Percentiles rank a stretch among this genome's conserved stretches.
phyloP scores from a whole-genome alignment of 1,140 invertebrate genomes.

The Ceratina japonica region DNA sequence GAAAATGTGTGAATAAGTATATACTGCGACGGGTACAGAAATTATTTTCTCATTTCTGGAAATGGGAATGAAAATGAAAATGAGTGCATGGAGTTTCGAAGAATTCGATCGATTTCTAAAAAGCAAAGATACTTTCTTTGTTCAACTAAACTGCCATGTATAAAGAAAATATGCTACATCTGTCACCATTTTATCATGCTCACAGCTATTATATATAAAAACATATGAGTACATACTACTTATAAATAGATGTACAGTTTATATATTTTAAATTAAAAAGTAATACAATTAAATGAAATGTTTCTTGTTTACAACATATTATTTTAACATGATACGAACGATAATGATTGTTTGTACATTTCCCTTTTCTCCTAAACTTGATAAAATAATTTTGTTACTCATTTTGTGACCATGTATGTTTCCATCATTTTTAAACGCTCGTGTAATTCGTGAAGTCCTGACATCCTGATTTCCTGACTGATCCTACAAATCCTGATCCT shows the following conservation, averaged over 20 bases:
- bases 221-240: constrained; percentile 71
- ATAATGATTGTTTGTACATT: not conserved
- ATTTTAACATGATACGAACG: not conserved
- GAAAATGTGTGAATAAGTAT: constrained; percentile 67
- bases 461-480: too few relatives aligned
- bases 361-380: too few relatives aligned
- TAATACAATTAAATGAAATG: constrained; percentile 69
- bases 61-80: constrained; percentile 23
- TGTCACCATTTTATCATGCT: constrained; percentile 76
- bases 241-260: constrained; percentile 79
- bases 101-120: constrained; percentile 40
- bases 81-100: not conserved
- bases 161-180: constrained; percentile 69
- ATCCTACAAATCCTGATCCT: too few relatives aligned
- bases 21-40: constrained; percentile 56
- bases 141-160: constrained; percentile 72
- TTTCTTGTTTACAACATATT: not conserved
- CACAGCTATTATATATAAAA: constrained; percentile 72
- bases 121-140: constrained; percentile 58
- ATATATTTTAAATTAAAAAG: constrained; percentile 81
- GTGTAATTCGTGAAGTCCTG: too few relatives aligned
- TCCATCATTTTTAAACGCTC: too few relatives aligned
- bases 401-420: too few relatives aligned
- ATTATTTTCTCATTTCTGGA: constrained; percentile 23
- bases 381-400: too few relatives aligned